Evolutionary conservation across 2,888 invertebrate species (phyloP).

Genomic region (Opisthograptis luteolata): DNA sequence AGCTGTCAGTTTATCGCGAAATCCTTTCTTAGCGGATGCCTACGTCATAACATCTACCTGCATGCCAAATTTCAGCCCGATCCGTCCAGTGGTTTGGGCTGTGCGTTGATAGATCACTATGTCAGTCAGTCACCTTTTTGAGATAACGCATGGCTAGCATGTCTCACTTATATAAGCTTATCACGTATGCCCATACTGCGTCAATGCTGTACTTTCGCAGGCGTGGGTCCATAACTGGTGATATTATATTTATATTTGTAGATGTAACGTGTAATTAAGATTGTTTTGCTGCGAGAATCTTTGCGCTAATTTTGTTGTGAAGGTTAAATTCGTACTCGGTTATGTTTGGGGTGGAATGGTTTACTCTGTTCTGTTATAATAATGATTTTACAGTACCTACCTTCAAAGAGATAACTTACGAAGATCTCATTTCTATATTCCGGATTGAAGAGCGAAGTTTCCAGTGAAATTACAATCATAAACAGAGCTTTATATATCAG

Average conservation of each 20-base stretch:
- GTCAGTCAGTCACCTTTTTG: too few relatives aligned
- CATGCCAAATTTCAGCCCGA: too few relatives aligned
- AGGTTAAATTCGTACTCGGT: constrained; percentile 12
- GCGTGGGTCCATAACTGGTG: constrained; percentile 20
- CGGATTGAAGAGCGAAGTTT: too few relatives aligned
- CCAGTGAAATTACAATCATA: too few relatives aligned
- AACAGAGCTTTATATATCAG: too few relatives aligned
- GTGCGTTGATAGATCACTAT: too few relatives aligned
- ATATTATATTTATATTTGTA: constrained; percentile 22
- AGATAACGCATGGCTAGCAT: neutral
- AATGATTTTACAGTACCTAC: neutral
- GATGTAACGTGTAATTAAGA: constrained; percentile 27
- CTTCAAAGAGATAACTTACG: neutral
- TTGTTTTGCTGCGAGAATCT: constrained; percentile 21
- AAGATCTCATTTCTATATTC: too few relatives aligned
- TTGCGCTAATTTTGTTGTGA: constrained; percentile 20
- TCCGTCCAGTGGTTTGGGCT: too few relatives aligned
- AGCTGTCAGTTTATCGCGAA: too few relatives aligned
- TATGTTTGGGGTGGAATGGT: constrained; percentile 2
- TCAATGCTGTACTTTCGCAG: neutral
- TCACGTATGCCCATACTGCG: constrained; percentile 2
- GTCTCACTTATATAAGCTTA: neutral
- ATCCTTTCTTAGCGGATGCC: too few relatives aligned
- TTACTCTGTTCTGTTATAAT: neutral
- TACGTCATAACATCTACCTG: too few relatives aligned